These are phyloP conservation scores for Caprella mutica DNA, from an alignment of 2,888 invertebrate species.

Conservation along the genomic window DNA sequence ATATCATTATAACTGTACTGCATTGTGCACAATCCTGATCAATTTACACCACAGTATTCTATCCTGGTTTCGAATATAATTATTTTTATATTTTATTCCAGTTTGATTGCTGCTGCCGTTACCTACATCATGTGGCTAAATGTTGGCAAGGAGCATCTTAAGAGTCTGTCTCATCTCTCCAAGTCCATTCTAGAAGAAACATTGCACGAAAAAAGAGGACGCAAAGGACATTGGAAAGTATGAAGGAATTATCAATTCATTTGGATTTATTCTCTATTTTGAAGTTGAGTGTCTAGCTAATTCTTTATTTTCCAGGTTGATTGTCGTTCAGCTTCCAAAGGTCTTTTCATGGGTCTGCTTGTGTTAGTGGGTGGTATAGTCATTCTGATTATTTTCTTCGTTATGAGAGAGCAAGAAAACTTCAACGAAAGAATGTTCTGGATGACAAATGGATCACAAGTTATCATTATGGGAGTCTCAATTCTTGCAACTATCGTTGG, in stretches of 20 bases:
- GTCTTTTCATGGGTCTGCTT: conserved; percentile 47
- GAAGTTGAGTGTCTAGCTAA: not conserved
- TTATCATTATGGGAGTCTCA: conserved; percentile 42
- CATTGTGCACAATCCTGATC: not conserved
- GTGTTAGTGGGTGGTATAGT: conserved; percentile 47
- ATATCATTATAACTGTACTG: not conserved
- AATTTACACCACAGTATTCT: too few species aligned
- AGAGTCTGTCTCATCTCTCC: conserved; percentile 13
- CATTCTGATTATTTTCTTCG: conserved; percentile 47
- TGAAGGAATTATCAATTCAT: conserved; percentile 35
- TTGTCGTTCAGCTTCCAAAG: conserved; percentile 47
- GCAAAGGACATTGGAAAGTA: conserved; percentile 29
- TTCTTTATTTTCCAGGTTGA: conserved; percentile 38
- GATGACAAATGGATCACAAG: conserved; percentile 45
- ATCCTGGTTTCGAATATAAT: too few species aligned
- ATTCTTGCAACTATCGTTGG: conserved; percentile 44
- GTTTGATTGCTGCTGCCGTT: conserved; percentile 48
- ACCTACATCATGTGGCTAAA: conserved; percentile 49
- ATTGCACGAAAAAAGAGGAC: conserved; percentile 23
- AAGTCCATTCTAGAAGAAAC: conserved; percentile 19
- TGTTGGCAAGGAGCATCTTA: conserved; percentile 40
- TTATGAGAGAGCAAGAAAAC: conserved; percentile 46
- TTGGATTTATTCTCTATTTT: not conserved
- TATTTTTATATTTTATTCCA: conserved; percentile 37
- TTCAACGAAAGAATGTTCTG: conserved; percentile 45